Evolutionary conservation across 2,888 invertebrate genomes (phyloP), one percentile per base, ranked within the genome.

Genomic region (Hybos culiciformis): DNA sequence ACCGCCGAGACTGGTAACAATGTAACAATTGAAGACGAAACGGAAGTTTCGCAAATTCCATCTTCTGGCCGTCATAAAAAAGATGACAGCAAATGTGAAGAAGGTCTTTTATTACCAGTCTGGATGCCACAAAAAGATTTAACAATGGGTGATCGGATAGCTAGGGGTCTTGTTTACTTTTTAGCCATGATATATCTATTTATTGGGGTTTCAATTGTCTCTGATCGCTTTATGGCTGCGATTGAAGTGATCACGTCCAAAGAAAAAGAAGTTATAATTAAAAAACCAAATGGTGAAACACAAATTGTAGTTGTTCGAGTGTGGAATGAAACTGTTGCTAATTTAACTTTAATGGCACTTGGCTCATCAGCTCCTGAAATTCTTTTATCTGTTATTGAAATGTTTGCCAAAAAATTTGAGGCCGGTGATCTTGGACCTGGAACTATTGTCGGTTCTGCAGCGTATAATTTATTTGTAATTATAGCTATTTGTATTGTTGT

Each of bases 321-420:
- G 46, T 98, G 98, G 98, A 98, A 98, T 68, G 97, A 97, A 66
- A 97, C 98, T 3, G 97, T 98, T 34, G 96, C 96, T 50, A 98
- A 98, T 69, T 70, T 98, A 53, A 98, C 97, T 5, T 73, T 98
- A 42, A 98, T 98, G 98, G 98, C 98, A 12, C 70, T 98, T 43
- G 97, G 98, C 3, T 96, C 96, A 18, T 96, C 94, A 55, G 97
- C 97, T 3, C 98, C 98, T 1, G 98, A 98, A 69, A 98, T 98
- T 61, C 70, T 98, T 19, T 70, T 98, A 36, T 97, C 97, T 12
- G 87, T 97, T 54, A 97, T 98, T 60, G 98, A 98, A 70, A 93
- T 97, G 62, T 87, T 86, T 66, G 94, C 92, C 33, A 90, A 91
- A 65, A 79, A 86, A 60, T 98, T 96, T 62, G 73, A 91, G 61